Evolutionary conservation across 2,797 vertebrate species (phyloP).

Genomic region (Rhinophrynus dorsalis): DNA sequence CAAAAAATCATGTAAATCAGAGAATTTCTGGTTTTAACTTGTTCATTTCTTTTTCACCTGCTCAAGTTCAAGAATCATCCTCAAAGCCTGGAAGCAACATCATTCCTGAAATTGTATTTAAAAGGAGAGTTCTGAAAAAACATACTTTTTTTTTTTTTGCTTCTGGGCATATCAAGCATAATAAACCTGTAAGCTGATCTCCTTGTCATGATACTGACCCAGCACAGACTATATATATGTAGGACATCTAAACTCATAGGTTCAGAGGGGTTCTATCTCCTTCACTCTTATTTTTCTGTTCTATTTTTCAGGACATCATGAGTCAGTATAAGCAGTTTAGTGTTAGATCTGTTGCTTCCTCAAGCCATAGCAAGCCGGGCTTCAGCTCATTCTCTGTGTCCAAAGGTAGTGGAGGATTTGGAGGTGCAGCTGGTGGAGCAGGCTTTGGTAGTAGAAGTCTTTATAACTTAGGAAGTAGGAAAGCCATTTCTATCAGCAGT

Average conservation of each 20-base stretch:
- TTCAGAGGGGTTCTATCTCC: slow-evolving; percentile 48
- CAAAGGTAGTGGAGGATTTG: slow-evolving; percentile 49
- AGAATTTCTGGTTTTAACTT: background rate
- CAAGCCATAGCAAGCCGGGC: slow-evolving; percentile 42
- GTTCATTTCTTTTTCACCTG: slow-evolving; percentile 2
- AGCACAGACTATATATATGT: slow-evolving; percentile 54
- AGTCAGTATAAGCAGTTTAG: slow-evolving; percentile 55
- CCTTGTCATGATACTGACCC: slow-evolving; percentile 34
- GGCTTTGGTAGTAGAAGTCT: slow-evolving; percentile 66
- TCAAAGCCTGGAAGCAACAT: slow-evolving; percentile 30
- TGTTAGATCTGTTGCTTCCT: slow-evolving; percentile 53
- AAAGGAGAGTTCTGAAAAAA: background rate
- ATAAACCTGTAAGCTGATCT: slow-evolving; percentile 56
- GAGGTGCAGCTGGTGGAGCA: slow-evolving; percentile 39
- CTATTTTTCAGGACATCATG: slow-evolving; percentile 53
- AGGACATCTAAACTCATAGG: background rate
- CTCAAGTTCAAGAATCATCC: background rate
- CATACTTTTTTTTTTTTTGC: slow-evolving; percentile 3
- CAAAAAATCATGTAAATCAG: too few species aligned
- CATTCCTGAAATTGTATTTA: slow-evolving; percentile 34
- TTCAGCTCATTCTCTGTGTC: slow-evolving; percentile 57
- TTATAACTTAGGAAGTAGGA: slow-evolving; percentile 57
- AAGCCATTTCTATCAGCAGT: slow-evolving; percentile 44
- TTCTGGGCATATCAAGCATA: slow-evolving; percentile 57
- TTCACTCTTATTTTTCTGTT: slow-evolving; percentile 49